These are phyloP conservation scores for Coracopsis vasa DNA, from an alignment of 2,113 vertebrate species.

Conservation along the genomic window DNA sequence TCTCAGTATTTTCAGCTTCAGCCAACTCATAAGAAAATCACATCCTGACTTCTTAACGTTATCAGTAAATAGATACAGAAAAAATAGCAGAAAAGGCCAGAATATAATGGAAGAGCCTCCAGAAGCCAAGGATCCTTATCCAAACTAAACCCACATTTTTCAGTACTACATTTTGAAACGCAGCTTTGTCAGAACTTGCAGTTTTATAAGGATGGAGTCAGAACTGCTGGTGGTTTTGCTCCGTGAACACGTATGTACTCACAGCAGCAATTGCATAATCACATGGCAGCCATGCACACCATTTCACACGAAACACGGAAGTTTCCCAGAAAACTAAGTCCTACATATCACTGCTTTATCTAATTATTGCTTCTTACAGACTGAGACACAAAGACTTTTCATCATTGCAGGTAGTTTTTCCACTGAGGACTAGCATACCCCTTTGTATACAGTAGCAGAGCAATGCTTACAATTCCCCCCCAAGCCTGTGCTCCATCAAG, in stretches of 20 bases:
- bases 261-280: background rate
- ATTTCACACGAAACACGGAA: background rate
- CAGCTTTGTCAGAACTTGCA: background rate
- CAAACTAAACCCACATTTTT: background rate
- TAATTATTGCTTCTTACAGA: too few relatives aligned
- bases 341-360: background rate
- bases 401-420: background rate
- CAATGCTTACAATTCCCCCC: fast-evolving
- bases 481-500: background rate
- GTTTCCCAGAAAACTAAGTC: background rate
- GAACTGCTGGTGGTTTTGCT: background rate
- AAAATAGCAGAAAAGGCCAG: background rate
- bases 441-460: background rate
- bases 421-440: background rate
- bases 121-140: background rate
- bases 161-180: background rate
- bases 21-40: background rate
- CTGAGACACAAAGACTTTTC: background rate
- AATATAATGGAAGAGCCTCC: background rate
- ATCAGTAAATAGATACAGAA: background rate
- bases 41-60: background rate
- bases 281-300: background rate
- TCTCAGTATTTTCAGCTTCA: background rate
- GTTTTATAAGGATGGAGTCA: background rate
- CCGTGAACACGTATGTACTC: fast-evolving